Base-by-base conservation (phyloP, 2,888 invertebrate genomes). In the Metellina segmentata region DNA sequence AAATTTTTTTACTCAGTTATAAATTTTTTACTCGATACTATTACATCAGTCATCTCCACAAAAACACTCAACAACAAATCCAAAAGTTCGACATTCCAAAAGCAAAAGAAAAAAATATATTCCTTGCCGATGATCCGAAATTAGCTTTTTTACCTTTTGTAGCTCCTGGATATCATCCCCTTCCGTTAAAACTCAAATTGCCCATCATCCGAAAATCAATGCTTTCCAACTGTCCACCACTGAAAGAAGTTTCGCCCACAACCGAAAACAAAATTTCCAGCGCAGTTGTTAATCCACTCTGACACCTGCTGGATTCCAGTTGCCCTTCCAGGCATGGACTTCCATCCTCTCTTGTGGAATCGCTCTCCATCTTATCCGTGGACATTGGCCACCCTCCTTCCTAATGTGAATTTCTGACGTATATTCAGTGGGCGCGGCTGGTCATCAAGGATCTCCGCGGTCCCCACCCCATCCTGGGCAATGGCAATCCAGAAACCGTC, bases 281-380 rank as follows among this genome's bases (percentile, higher is more conserved):
- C 52, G 53, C 79, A 79, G 20, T 53, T 13, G 79, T 79, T 79
- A 79, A 53, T 19, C 79, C 20, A 79, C 53, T 34, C 79, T 79
- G 79, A 79, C 79, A 79, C 79, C 20, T 79, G 53, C 53, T 19
- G 79, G 53, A 53, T 53, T 79, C 61, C 20, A 34, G 20, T 20
- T 20, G 53, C 79, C 69, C 69, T 34, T 13, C 13, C 9, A 53
- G 79, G 79, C 51, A 51, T 19, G 77, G 9, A 77, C 49, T 51
- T 77, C 7, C 51, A 13, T 51, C 77, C 49, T 77, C 77, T 9
- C 7, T 51, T 51, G 75, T 9, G 49, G 51, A 77, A 77, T 77
- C 16, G 19, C 49, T 77, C 51, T 77, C n/a, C n/a, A 51, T 77
- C 51, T 77, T 77, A 77, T 77, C 77, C 77, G 49, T 13, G 16